phyloP scores from a whole-genome alignment of 1,140 invertebrate species.

The Penaeus vannamei region DNA sequence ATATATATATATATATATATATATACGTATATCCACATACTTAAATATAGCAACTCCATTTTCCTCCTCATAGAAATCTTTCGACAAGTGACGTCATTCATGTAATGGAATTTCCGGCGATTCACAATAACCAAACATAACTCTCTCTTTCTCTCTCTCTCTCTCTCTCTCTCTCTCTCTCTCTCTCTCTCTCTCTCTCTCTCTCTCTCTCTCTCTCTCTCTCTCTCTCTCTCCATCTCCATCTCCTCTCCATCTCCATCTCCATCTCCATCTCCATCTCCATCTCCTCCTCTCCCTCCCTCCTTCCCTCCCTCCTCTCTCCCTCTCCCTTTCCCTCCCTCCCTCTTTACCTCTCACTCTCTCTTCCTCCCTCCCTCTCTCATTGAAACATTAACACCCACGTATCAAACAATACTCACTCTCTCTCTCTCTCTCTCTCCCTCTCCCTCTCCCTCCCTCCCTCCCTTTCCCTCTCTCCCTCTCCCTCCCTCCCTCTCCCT shows the following conservation, averaged over 20 bases:
- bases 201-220: not conserved
- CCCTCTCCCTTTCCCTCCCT: constrained; percentile 2
- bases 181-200: not conserved
- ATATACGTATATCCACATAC: too few relatives aligned
- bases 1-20: too few relatives aligned
- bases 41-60: too few relatives aligned
- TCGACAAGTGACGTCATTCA: too few relatives aligned
- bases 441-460: not conserved
- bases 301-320: constrained; percentile 8
- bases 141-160: not conserved
- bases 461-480: not conserved
- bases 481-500: not conserved
- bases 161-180: not conserved
- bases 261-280: not conserved
- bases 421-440: constrained; percentile 9
- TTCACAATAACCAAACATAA: too few relatives aligned
- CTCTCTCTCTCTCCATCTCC: not conserved
- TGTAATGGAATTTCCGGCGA: too few relatives aligned
- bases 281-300: not conserved
- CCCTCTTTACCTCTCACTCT: not conserved
- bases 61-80: too few relatives aligned
- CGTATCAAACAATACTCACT: not conserved
- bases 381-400: not conserved
- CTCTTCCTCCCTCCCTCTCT: constrained; percentile 28
- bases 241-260: not conserved